A percentile compares a stretch with the other conserved stretches of the same genome.
Conservation (phyloP, 2,888 invertebrate species). For the Ophion ventricosus region DNA sequence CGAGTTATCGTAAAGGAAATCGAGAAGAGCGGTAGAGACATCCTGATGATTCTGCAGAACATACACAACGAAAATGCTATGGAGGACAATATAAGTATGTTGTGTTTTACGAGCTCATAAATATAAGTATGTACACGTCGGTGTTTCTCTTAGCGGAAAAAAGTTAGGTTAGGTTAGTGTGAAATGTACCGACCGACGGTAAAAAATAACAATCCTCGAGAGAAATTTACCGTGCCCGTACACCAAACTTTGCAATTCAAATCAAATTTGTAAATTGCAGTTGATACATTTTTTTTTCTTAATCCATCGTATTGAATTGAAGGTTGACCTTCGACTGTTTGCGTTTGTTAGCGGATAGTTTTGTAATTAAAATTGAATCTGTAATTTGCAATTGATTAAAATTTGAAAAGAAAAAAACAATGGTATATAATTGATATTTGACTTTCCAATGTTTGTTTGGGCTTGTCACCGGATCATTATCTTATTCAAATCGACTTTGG, state of each 20-base stretch:
- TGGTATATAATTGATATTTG: neutral
- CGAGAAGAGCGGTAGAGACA: slow-evolving; percentile 91
- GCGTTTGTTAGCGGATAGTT: no score
- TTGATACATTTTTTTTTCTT: neutral
- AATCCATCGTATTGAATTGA: no score
- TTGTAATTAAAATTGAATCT: no score
- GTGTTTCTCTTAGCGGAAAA: neutral
- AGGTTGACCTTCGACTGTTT: no score
- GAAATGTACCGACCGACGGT: neutral
- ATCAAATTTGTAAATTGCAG: neutral
- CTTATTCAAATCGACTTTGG: neutral
- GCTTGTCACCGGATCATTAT: neutral
- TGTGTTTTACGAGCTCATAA: neutral
- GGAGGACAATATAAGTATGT: slow-evolving; percentile 86
- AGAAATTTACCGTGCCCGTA: neutral
- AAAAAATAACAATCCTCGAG: neutral
- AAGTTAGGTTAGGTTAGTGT: neutral
- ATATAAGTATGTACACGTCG: neutral
- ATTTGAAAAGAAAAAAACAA: neutral
- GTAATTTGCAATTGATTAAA: no score
- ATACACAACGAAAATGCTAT: slow-evolving; percentile 90
- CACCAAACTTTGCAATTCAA: neutral
- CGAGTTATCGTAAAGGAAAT: slow-evolving; percentile 89
- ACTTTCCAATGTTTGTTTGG: neutral
- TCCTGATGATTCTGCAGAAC: slow-evolving; percentile 91